Evolutionary conservation across 2,797 vertebrate genomes (phyloP), one percentile per base, ranked within the genome.

Genomic region (Phataginus tetradactyla): DNA sequence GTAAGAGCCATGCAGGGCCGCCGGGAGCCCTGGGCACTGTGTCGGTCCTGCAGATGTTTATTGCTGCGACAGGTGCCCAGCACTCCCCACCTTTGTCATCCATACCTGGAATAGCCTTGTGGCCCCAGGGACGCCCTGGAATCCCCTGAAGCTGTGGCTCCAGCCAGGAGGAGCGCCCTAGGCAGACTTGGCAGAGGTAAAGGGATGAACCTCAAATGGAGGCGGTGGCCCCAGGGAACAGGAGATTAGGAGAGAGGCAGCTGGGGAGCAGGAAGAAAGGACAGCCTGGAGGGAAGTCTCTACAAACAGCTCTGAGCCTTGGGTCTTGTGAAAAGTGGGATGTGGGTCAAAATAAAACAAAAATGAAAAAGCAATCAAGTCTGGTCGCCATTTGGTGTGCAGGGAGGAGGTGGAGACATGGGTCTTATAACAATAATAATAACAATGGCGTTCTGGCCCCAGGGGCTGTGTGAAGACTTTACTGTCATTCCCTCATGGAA

Each of bases 291-390:
- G 93, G 21, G 9, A 10, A n/a, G 14, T 18, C 34, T 84, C 79
- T 39, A 21, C 72, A 55, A 79, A 88, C 37, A 72, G 79, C 72
- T 86, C 90, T 20, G 29, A 53, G 85, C 66, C 34, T 80, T 1
- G 0, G 45, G 61, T 4, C 9, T 49, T 86, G 94, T 57, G 93
- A 86, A 69, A 91, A 80, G 55, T 15, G 69, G 55, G 75, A 49
- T 23, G 37, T 39, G 20, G 75, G 83, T 93, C 49, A 84, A 96
- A 95, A 94, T 42, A 72, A 95, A 96, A 61, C 74, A 64, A 27
- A 95, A 57, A 27, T 17, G 45, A 59, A 93, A 57, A 32, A 5
- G 34, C 23, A 0, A 12, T 57, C 0, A 1, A 6, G 49, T 66
- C 93, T 77, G 12, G 12, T 18, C 53, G 59, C 20, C 57, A 69